phyloP scores from a whole-genome alignment of 2,888 invertebrate species.

The Cephus pygmeus region DNA sequence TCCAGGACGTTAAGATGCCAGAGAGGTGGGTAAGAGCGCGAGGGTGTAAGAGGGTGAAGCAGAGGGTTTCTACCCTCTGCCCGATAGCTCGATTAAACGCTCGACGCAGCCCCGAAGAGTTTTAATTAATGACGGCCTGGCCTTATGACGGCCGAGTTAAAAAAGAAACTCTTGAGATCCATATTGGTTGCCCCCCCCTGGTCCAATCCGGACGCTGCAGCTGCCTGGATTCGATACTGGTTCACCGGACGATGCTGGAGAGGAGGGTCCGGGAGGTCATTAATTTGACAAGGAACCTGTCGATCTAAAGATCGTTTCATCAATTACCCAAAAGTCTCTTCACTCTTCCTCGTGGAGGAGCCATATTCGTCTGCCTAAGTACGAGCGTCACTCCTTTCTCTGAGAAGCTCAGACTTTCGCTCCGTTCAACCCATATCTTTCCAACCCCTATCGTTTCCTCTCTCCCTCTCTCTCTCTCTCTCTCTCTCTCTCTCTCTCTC shows the following conservation, averaged over 20 bases:
- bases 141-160: conserved; percentile 20
- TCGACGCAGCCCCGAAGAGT: conserved; percentile 15
- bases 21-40: background rate
- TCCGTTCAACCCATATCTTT: background rate
- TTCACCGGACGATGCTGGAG: background rate
- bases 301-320: conserved; percentile 33
- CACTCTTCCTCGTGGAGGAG: background rate
- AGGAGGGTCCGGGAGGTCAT: conserved; percentile 27
- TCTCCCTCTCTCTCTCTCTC: no score
- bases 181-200: conserved; percentile 3
- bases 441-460: background rate
- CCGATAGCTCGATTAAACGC: conserved; percentile 13
- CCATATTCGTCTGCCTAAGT: background rate
- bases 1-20: conserved; percentile 17
- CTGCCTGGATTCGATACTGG: background rate
- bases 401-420: background rate
- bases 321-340: conserved; percentile 27
- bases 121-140: conserved; percentile 25
- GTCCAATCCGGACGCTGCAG: background rate
- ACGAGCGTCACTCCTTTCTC: background rate
- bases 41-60: background rate
- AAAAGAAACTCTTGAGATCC: conserved; percentile 11
- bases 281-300: conserved; percentile 37
- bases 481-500: no score
- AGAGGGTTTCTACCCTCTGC: background rate